These are phyloP conservation scores for Ariopsis seemanni DNA, from an alignment of 2,113 vertebrate genomes.

Conservation along the genomic window DNA sequence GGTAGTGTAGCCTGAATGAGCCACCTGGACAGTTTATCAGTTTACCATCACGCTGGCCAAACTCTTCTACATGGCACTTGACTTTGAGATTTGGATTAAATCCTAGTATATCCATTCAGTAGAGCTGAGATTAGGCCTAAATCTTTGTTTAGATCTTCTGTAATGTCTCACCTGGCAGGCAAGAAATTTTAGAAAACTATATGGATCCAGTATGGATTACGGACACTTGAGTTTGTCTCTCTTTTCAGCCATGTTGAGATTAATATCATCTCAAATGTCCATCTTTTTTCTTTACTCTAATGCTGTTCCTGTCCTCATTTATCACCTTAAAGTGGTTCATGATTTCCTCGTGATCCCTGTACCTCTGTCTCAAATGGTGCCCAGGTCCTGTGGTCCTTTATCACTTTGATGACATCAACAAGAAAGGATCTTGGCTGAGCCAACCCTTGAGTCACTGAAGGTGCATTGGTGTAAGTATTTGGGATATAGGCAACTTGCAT, in stretches of 20 bases:
- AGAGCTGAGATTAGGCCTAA: background rate
- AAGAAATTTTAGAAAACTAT: background rate
- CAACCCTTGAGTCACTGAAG: background rate
- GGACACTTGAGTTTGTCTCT: background rate
- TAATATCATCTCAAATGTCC: background rate
- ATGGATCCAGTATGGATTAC: background rate
- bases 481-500: background rate
- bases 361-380: background rate
- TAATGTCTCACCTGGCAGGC: background rate
- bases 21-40: background rate
- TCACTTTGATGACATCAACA: background rate
- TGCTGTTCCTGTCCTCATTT: background rate
- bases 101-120: background rate
- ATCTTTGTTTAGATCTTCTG: background rate
- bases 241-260: background rate
- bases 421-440: background rate
- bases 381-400: background rate
- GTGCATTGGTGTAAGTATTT: background rate
- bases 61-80: background rate
- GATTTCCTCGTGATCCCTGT: background rate
- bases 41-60: background rate
- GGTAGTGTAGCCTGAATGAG: background rate
- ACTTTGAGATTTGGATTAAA: background rate
- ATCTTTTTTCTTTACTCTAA: background rate
- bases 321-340: background rate